Evolutionary conservation across 2,113 vertebrate genomes (phyloP).

Genomic region (Daboia siamensis): DNA sequence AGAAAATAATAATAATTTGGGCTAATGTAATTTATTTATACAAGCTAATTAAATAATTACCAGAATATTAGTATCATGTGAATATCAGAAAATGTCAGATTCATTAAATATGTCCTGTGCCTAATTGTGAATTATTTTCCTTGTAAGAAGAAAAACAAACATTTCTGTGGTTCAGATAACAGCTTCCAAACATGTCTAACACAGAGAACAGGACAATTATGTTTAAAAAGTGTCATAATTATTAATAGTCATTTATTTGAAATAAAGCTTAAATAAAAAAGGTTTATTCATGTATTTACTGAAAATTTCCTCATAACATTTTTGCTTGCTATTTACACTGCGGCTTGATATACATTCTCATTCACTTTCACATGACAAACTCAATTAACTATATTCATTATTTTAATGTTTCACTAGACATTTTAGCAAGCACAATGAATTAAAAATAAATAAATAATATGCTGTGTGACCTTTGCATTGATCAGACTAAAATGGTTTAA

Average conservation of each 20-base stretch:
- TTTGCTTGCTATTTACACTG: constrained; percentile 4
- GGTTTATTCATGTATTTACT: constrained; percentile 28
- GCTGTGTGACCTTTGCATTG: constrained; percentile 74
- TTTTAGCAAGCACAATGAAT: constrained; percentile 64
- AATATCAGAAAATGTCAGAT: not conserved
- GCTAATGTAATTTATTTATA: not conserved
- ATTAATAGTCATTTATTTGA: not conserved
- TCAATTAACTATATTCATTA: constrained; percentile 81
- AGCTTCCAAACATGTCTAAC: fast-evolving
- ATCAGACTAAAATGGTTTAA: constrained; percentile 71
- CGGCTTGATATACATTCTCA: constrained; percentile 46
- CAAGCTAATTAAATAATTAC: constrained; percentile 15
- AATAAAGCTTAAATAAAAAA: constrained; percentile 34
- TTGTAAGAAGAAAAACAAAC: not conserved
- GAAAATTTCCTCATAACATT: constrained; percentile 29
- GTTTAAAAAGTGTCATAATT: not conserved
- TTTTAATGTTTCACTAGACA: constrained; percentile 72
- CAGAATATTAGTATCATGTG: not conserved
- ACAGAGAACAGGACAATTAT: not conserved
- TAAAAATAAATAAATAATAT: constrained; percentile 75
- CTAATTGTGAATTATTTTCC: not conserved
- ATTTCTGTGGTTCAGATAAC: not conserved
- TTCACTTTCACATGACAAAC: constrained; percentile 72
- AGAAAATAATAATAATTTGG: constrained; percentile 1
- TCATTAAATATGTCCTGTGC: not conserved